A percentile compares a stretch with the other conserved stretches of the same genome.
Conservation (phyloP, 2,888 invertebrate genomes). For the Phortica okadai region DNA sequence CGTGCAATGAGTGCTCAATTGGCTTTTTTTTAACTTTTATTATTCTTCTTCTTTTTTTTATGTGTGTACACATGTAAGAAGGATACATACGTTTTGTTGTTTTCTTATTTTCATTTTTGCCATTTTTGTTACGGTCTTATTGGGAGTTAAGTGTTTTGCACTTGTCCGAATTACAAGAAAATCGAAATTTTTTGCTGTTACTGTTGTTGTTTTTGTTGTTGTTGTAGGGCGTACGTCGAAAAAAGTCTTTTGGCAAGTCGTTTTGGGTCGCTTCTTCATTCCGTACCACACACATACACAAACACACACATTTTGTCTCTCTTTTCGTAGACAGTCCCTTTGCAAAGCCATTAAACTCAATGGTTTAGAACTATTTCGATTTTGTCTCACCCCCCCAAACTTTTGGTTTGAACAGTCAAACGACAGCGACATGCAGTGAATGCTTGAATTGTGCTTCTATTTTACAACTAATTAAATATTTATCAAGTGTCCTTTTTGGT, state of each 20-base stretch:
- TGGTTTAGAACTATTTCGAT: conserved; percentile 14
- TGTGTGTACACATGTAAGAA: neutral
- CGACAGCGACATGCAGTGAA: neutral
- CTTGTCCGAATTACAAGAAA: conserved; percentile 6
- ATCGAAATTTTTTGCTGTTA: neutral
- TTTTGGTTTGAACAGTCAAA: neutral
- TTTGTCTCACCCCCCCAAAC: neutral
- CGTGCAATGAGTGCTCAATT: conserved; percentile 24
- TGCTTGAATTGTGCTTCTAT: neutral
- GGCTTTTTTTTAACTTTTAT: neutral
- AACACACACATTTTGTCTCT: neutral
- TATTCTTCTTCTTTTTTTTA: neutral
- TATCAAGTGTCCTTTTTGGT: conserved; percentile 16
- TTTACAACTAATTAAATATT: conserved; percentile 30
- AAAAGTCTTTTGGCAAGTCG: too few species aligned
- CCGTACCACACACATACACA: too few species aligned
- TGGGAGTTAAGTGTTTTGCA: conserved; percentile 5
- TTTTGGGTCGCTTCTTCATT: too few species aligned
- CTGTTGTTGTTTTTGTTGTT: neutral
- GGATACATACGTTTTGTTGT: neutral
- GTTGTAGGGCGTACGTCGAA: too few species aligned
- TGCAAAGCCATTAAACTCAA: conserved; percentile 20
- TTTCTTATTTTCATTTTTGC: neutral
- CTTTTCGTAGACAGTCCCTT: neutral
- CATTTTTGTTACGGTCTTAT: neutral